Conservation (phyloP, 2,113 vertebrate genomes). For the Psephotus haematonotus region DNA sequence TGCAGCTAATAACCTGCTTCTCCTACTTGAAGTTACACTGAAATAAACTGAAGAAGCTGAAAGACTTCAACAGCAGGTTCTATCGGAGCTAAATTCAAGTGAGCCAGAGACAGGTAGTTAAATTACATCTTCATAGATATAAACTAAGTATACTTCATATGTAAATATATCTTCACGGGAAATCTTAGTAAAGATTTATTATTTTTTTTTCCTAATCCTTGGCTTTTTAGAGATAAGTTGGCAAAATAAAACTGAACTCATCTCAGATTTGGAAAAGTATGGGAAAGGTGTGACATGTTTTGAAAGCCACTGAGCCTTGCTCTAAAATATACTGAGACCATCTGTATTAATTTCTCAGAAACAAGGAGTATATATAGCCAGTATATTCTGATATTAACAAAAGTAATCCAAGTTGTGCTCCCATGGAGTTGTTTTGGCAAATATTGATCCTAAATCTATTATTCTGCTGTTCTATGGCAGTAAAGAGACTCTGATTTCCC, state of each 20-base stretch:
- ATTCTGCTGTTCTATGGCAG: neutral
- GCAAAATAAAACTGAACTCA: neutral
- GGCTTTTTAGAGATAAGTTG: neutral
- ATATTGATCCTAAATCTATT: neutral
- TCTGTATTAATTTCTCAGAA: neutral
- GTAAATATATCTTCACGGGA: neutral
- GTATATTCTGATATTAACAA: neutral
- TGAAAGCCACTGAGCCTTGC: neutral
- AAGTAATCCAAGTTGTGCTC: neutral
- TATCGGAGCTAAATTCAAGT: neutral
- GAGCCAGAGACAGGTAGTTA: neutral
- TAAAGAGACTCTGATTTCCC: neutral
- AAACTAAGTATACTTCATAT: neutral
- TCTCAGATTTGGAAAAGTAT: neutral
- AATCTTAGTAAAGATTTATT: neutral
- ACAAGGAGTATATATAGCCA: neutral
- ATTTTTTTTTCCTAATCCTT: neutral
- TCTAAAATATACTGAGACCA: neutral
- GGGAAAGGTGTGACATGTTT: neutral
- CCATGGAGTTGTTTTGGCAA: neutral
- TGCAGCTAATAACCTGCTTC: neutral
- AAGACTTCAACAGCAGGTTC: neutral
- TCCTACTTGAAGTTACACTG: neutral
- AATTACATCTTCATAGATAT: neutral
- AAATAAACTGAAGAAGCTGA: neutral